Conservation (phyloP, 2,113 vertebrate genomes). For the Dunckerocampus dactyliophorus region DNA sequence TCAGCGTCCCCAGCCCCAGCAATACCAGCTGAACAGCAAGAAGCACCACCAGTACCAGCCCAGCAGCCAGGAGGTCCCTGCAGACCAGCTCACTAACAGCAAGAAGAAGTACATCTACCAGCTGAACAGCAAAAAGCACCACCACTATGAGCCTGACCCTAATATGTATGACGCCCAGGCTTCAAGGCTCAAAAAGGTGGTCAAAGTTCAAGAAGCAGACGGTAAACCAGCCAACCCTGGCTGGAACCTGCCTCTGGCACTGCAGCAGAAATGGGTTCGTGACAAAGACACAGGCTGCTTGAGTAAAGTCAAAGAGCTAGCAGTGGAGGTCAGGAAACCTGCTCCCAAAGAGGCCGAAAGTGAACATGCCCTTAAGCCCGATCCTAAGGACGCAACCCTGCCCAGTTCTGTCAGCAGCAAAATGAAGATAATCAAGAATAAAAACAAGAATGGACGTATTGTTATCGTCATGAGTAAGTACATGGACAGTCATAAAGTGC, state of each 20-base stretch:
- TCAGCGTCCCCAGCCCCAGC: conserved; percentile 85
- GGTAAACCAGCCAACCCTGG: conserved; percentile 67
- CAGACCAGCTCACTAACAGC: conserved; percentile 80
- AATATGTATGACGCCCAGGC: conserved; percentile 91
- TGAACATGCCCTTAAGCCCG: conserved; percentile 57
- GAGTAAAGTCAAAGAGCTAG: conserved; percentile 82
- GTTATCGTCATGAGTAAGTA: conserved; percentile 99
- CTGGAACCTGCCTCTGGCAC: conserved; percentile 74
- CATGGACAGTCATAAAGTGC: conserved; percentile 93
- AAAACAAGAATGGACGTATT: conserved; percentile 96
- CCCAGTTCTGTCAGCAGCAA: conserved; percentile 83
- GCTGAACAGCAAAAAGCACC: conserved; percentile 97
- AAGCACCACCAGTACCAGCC: conserved; percentile 98
- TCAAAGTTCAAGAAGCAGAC: conserved; percentile 75
- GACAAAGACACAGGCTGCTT: conserved; percentile 82
- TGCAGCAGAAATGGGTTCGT: conserved; percentile 86
- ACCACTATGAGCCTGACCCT: conserved; percentile 94
- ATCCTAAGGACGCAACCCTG: conserved; percentile 73
- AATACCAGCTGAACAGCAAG: conserved; percentile 97
- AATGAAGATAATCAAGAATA: conserved; percentile 99
- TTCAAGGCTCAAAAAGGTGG: conserved; percentile 82
- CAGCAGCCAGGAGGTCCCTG: conserved; percentile 79
- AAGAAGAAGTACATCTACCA: conserved; percentile 95
- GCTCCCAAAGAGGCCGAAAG: conserved; percentile 59
- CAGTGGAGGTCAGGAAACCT: conserved; percentile 64